Conservation (phyloP, 1,140 invertebrate species). For the Drosophila albomicans region DNA sequence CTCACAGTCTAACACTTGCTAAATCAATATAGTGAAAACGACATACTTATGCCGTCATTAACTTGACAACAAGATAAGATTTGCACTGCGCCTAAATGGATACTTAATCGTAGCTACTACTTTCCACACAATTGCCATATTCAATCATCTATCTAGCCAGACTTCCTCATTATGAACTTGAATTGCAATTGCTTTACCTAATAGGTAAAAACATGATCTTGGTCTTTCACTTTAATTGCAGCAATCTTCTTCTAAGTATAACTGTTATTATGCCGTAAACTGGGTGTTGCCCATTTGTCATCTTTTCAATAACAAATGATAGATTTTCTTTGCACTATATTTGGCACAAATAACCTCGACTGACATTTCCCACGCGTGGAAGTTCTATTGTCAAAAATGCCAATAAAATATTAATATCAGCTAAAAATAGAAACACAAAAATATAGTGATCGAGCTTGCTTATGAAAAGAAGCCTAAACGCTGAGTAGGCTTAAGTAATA, state of each 20-base stretch:
- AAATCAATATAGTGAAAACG: conserved; percentile 11
- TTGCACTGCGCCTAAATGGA: conserved; percentile 9
- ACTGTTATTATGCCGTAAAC: background rate
- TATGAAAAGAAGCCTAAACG: too few relatives aligned
- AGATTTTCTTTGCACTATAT: background rate
- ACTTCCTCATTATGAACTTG: conserved; percentile 22
- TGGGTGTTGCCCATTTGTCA: background rate
- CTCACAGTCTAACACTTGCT: conserved; percentile 7
- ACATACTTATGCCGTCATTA: conserved; percentile 8
- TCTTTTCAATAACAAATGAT: background rate
- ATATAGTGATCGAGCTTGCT: too few relatives aligned
- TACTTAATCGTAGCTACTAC: conserved; percentile 8
- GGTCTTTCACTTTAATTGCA: conserved; percentile 1
- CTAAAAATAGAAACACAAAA: background rate
- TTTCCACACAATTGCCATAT: conserved; percentile 16
- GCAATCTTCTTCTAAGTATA: background rate
- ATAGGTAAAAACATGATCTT: background rate
- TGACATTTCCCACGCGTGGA: background rate
- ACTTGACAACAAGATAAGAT: conserved; percentile 20
- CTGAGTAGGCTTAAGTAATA: too few relatives aligned
- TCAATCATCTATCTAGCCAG: background rate
- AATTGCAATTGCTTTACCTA: conserved; percentile 10
- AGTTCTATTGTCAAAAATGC: background rate
- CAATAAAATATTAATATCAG: background rate
- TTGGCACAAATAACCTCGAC: background rate